Evolutionary conservation across 2,113 vertebrate species (phyloP).

Genomic region (Vulpes lagopus): DNA sequence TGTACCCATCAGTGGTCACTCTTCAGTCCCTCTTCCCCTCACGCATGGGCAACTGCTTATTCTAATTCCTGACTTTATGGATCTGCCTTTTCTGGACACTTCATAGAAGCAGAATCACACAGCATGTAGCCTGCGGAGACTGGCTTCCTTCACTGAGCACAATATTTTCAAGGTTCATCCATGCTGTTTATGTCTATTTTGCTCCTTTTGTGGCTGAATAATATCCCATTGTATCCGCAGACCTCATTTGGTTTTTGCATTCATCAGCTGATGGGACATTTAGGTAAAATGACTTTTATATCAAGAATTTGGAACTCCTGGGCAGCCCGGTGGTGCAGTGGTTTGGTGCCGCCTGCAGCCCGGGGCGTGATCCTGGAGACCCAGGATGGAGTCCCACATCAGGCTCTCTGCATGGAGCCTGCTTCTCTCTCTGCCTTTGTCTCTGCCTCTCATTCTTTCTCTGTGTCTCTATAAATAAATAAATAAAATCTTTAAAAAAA

Average conservation of each 20-base stretch:
- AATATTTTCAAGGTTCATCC: not conserved
- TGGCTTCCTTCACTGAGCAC: not conserved
- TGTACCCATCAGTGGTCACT: not conserved
- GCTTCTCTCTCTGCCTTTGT: too few species aligned
- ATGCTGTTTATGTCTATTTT: not conserved
- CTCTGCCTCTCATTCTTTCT: too few species aligned
- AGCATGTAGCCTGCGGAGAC: not conserved
- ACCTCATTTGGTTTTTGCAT: not conserved
- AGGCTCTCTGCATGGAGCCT: too few species aligned
- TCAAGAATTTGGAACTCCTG: not conserved
- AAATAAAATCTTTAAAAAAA: not conserved
- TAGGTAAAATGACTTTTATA: not conserved
- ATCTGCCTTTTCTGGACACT: not conserved
- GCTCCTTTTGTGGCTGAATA: not conserved
- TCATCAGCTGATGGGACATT: not conserved
- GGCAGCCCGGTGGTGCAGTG: too few species aligned
- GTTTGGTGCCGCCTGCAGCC: too few species aligned
- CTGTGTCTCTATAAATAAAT: too few species aligned
- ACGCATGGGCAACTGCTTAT: not conserved
- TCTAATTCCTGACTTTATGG: not conserved
- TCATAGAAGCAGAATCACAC: not conserved
- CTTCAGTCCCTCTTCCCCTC: not conserved
- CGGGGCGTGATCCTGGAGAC: too few species aligned
- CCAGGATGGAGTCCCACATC: too few species aligned
- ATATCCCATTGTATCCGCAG: not conserved